phyloP scores from a whole-genome alignment of 2,888 invertebrate genomes.

The Acanthosepion esculentum region DNA sequence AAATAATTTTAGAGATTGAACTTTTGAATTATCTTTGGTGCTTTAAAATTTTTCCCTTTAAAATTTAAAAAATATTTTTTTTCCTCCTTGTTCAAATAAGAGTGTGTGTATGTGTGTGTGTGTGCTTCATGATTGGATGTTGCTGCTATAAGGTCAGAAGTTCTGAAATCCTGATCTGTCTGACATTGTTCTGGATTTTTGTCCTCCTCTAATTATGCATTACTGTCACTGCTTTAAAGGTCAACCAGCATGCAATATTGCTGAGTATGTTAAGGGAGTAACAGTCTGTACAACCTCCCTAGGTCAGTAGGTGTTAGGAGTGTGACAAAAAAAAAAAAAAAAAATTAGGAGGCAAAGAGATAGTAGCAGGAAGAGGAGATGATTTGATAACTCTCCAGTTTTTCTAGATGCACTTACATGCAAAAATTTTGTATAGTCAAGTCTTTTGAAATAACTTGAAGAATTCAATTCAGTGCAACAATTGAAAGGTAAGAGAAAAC shows the following conservation, averaged over 20 bases:
- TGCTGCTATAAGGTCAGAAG: constrained; percentile 38
- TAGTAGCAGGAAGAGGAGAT: not conserved
- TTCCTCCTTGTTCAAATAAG: not conserved
- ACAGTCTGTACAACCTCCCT: constrained; percentile 3
- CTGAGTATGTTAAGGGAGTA: not conserved
- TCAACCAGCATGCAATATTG: constrained; percentile 42
- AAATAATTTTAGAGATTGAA: too few species aligned
- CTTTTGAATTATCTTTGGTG: too few species aligned
- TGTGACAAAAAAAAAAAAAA: not conserved
- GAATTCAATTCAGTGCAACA: not conserved
- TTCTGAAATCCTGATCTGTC: constrained; percentile 33
- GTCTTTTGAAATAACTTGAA: not conserved
- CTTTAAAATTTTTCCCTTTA: too few species aligned
- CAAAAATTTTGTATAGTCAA: not conserved
- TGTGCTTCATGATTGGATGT: not conserved
- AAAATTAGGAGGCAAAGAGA: not conserved
- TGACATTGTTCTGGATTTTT: constrained; percentile 41
- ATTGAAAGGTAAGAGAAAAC: not conserved
- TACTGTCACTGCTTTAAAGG: constrained; percentile 44
- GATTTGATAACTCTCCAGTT: not conserved
- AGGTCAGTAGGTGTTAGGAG: not conserved
- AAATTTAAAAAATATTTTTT: not conserved
- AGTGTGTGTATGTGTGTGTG: constrained; percentile 41
- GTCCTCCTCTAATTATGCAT: constrained; percentile 40
- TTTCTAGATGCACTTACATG: constrained; percentile 33